Evolutionary conservation across 2,888 invertebrate genomes (phyloP), one percentile per base, ranked within the genome.

Genomic region (Platycheirus rosarum): DNA sequence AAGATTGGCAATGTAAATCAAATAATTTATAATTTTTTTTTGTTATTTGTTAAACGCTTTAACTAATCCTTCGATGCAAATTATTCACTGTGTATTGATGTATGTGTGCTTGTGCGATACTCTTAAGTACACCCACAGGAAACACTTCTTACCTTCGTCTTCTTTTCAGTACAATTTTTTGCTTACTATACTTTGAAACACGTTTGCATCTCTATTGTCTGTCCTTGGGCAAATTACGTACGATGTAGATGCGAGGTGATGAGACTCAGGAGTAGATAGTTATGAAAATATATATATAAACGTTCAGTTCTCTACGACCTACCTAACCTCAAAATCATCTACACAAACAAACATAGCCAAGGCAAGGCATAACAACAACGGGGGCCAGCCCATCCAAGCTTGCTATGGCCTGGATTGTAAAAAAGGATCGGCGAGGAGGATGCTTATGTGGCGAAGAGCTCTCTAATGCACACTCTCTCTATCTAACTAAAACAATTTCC

Each of bases 401-500:
- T 16, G 13, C 9, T 16, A 29, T 68, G 74, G 26, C 44, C 57
- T 29, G 49, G 16, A 77, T 77, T 66, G 71, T 44, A 57, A 51
- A n/a, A n/a, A 71, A 44, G 49, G 29, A 57, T 65, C 55, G 29
- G 44, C 32, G 49, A 69, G 74, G n/a, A n/a, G n/a, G 69, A 79
- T 74, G 68, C 78, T 74, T 68, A 55, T 74, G 55, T 48, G 42
- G 66, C 63, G 16, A 75, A 65, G 55, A 57, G 48, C 49, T 65
- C 57, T 69, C 69, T 75, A 75, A 75, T 79, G 75, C 63, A 75
- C 63, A 65, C 75, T 60, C 48, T 63, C 42, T 14, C 53, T 16
- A 32, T 66, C 63, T 57, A 69, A 79, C 75, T 69, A 51, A 79
- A 79, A 75, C 79, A 79, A 79, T 79, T 79, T 79, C 69, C 79